Conservation (phyloP, 2,113 vertebrate genomes). For the Genyomyrus donnyi region DNA sequence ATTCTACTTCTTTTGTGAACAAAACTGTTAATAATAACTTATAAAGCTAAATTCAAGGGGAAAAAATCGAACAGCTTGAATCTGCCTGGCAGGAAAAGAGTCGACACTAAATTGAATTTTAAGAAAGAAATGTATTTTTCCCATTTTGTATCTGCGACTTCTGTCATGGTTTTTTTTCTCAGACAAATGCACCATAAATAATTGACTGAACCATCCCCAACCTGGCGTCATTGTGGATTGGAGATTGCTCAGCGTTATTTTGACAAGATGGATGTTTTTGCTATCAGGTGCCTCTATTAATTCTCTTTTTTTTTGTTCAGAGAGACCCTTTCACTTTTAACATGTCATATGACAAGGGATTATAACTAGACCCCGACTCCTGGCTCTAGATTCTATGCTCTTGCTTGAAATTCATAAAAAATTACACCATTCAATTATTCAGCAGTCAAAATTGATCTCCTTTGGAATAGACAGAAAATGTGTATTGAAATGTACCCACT, state of each 20-base stretch:
- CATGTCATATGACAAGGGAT: constrained; percentile 19
- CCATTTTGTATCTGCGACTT: neutral
- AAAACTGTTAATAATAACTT: neutral
- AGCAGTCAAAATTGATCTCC: neutral
- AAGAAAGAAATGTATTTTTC: neutral
- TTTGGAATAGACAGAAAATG: neutral
- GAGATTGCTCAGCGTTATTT: neutral
- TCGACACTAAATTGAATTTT: neutral
- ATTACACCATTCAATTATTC: constrained; percentile 11
- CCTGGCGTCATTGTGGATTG: neutral
- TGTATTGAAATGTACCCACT: neutral
- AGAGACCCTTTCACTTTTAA: constrained; percentile 16
- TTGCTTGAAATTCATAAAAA: constrained; percentile 3
- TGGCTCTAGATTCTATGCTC: constrained; percentile 1
- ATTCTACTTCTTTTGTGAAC: neutral
- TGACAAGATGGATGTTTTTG: constrained; percentile 25
- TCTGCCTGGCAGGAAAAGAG: neutral
- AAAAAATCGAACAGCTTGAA: neutral
- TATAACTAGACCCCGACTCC: constrained; percentile 17
- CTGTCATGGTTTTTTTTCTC: neutral
- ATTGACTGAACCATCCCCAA: neutral
- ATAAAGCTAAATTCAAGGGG: neutral
- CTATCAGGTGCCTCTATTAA: constrained; percentile 10
- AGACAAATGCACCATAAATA: neutral
- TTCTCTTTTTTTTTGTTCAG: neutral